Evolutionary conservation across 2,888 invertebrate species (phyloP).

Genomic region (Leptodirus hochenwartii): DNA sequence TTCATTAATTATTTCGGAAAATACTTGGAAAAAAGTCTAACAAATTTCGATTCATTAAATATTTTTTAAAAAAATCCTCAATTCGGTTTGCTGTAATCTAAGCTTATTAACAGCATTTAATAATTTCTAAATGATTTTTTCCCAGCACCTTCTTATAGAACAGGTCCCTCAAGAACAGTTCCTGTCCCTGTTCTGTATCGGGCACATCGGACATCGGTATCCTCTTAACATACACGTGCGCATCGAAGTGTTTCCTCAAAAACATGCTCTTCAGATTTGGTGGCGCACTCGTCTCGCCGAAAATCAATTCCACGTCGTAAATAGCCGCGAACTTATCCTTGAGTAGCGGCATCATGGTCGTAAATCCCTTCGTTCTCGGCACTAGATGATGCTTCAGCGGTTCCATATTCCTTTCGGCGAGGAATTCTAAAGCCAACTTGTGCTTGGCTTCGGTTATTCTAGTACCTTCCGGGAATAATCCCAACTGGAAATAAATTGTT

Average conservation of each 20-base stretch:
- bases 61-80: no score
- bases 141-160: slow-evolving; percentile 67
- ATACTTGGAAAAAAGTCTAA: no score
- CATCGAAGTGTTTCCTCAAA: slow-evolving; percentile 45
- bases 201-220: slow-evolving; percentile 63
- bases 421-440: slow-evolving; percentile 64
- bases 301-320: slow-evolving; percentile 59
- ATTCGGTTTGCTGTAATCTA: no score
- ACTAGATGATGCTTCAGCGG: slow-evolving; percentile 68
- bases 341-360: slow-evolving; percentile 56
- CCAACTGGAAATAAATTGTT: slow-evolving; percentile 36
- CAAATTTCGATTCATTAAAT: no score
- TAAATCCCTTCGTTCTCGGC: slow-evolving; percentile 83
- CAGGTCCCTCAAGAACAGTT: slow-evolving; percentile 58
- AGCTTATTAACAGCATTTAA: no score
- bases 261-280: slow-evolving; percentile 56
- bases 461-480: slow-evolving; percentile 78
- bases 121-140: no score
- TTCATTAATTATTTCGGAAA: no score
- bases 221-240: slow-evolving; percentile 53
- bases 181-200: slow-evolving; percentile 45
- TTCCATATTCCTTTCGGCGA: slow-evolving; percentile 60
- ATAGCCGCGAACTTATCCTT: slow-evolving; percentile 57
- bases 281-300: slow-evolving; percentile 39
- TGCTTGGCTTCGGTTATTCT: slow-evolving; percentile 68